Evolutionary conservation across 2,888 invertebrate species (phyloP).

Genomic region (Ophion slaviceki): DNA sequence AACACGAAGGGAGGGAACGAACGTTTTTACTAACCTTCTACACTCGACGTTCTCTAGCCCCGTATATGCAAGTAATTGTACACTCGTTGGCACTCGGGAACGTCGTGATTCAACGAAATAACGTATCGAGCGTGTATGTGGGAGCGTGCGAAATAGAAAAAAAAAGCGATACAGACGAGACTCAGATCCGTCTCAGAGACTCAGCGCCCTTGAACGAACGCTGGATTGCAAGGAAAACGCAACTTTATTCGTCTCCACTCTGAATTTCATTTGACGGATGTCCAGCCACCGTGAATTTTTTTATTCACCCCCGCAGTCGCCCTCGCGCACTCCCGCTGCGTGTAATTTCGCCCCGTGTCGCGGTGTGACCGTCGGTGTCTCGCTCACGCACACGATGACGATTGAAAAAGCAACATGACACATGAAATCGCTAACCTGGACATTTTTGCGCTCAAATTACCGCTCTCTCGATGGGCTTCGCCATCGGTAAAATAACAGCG

Average conservation of each 20-base stretch:
- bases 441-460: not conserved
- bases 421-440: not conserved
- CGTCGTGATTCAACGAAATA: not conserved
- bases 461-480: not conserved
- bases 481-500: not conserved
- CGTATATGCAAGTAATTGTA: not conserved
- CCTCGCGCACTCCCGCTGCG: not conserved
- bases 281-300: not conserved
- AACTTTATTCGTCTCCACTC: not conserved
- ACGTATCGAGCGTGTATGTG: not conserved
- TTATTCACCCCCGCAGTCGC: not conserved
- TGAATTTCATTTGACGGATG: not conserved
- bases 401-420: not conserved
- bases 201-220: not conserved
- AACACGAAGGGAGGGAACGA: not conserved
- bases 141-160: not conserved
- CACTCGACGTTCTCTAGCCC: not conserved
- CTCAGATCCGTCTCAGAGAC: not conserved
- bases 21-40: constrained; percentile 18
- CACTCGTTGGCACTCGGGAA: not conserved
- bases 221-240: not conserved
- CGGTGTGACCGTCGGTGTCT: not conserved
- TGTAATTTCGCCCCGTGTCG: not conserved
- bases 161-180: not conserved
- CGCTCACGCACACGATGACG: not conserved